These are phyloP conservation scores for Cepaea hortensis DNA, from an alignment of 2,888 invertebrate species.

Conservation along the genomic window DNA sequence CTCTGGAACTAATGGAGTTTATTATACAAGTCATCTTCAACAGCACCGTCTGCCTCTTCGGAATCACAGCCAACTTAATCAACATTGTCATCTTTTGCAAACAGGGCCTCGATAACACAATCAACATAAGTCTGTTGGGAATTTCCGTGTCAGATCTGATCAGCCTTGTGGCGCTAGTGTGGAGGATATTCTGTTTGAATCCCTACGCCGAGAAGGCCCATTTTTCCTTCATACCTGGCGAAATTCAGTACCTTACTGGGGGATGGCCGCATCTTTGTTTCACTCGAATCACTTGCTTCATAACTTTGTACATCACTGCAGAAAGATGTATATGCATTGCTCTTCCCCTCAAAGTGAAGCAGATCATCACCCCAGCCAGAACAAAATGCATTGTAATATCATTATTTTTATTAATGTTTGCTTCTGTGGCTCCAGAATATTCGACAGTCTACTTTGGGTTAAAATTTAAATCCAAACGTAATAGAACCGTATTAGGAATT, in stretches of 20 bases:
- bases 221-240: not conserved
- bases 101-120: not conserved
- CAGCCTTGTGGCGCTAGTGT: not conserved
- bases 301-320: conserved; percentile 23
- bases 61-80: not conserved
- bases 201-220: not conserved
- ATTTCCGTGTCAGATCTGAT: not conserved
- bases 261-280: conserved; percentile 8
- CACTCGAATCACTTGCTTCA: not conserved
- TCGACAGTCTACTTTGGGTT: not conserved
- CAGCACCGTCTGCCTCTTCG: conserved; percentile 1
- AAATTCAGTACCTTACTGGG: conserved; percentile 1
- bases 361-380: not conserved
- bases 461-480: not conserved
- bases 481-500: not conserved
- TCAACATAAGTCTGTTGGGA: conserved; percentile 8
- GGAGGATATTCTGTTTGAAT: conserved; percentile 3
- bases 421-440: not conserved
- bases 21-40: not conserved
- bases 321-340: conserved; percentile 29
- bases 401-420: not conserved
- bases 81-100: not conserved
- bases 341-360: conserved; percentile 9
- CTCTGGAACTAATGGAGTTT: conserved; percentile 5
- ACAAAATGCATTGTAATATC: not conserved